phyloP scores from a whole-genome alignment of 2,113 vertebrate genomes.

The Menidia beryllina region DNA sequence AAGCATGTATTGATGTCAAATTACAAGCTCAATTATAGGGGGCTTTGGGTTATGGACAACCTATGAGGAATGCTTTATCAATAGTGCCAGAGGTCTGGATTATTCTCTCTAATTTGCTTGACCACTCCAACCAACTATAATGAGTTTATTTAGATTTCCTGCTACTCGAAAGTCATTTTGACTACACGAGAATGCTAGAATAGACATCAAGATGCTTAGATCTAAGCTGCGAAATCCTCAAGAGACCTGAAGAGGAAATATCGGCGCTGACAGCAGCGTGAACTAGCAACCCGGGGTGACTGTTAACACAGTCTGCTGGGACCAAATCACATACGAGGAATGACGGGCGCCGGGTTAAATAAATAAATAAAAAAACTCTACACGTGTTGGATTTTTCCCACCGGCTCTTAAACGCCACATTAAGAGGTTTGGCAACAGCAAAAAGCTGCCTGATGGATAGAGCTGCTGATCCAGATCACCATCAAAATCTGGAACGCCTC shows the following conservation, averaged over 20 bases:
- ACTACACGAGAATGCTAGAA: too few relatives aligned
- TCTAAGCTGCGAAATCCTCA: too few relatives aligned
- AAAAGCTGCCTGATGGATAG: neutral
- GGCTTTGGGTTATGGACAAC: neutral
- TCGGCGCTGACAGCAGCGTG: too few relatives aligned
- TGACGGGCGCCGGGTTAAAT: too few relatives aligned
- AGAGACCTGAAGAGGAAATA: too few relatives aligned
- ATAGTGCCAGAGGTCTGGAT: neutral
- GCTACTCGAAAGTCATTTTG: too few relatives aligned
- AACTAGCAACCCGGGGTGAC: too few relatives aligned
- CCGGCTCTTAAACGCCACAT: neutral
- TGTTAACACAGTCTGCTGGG: too few relatives aligned
- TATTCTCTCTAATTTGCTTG: neutral
- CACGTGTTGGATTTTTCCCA: neutral
- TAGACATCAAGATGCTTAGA: too few relatives aligned
- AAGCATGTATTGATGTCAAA: neutral
- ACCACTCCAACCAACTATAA: too few relatives aligned
- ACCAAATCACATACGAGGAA: neutral
- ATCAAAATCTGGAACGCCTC: neutral
- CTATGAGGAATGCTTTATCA: neutral
- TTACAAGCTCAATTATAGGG: neutral
- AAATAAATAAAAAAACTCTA: neutral
- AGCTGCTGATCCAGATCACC: neutral
- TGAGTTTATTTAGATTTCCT: too few relatives aligned
- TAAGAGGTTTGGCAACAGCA: neutral